A percentile compares a stretch with the other conserved stretches of the same genome.
Evolutionary conservation across 2,113 vertebrate genomes (phyloP).

Genomic region (Glaucidium brasilianum): DNA sequence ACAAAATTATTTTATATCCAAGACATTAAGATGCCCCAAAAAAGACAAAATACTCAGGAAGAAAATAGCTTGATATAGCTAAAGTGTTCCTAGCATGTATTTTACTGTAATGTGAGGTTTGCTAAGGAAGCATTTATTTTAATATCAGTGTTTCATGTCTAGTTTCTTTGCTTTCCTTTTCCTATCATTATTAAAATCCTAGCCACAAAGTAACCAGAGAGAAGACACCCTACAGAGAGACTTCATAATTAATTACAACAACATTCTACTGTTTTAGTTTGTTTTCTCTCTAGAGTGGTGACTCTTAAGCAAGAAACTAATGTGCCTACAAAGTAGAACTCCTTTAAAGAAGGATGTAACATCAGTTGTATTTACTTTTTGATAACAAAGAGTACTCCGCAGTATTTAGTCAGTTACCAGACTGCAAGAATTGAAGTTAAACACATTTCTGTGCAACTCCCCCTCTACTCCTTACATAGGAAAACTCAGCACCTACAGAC

Average conservation of each 20-base stretch:
- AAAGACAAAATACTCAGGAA: background rate
- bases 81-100: background rate
- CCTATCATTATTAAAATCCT: background rate
- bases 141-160: background rate
- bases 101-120: background rate
- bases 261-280: background rate
- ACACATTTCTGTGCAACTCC: background rate
- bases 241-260: background rate
- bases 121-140: background rate
- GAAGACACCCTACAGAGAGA: fast-evolving
- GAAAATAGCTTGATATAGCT: background rate
- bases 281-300: background rate
- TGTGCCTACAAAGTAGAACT: background rate
- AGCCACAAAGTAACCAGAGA: background rate
- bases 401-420: background rate
- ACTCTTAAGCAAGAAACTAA: background rate
- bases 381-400: background rate
- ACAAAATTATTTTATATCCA: background rate
- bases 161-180: background rate
- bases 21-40: background rate
- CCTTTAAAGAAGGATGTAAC: background rate
- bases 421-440: background rate
- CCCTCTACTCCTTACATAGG: background rate
- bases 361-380: background rate
- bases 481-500: background rate